phyloP scores from a whole-genome alignment of 2,797 vertebrate species.

The Botia kubotai region DNA sequence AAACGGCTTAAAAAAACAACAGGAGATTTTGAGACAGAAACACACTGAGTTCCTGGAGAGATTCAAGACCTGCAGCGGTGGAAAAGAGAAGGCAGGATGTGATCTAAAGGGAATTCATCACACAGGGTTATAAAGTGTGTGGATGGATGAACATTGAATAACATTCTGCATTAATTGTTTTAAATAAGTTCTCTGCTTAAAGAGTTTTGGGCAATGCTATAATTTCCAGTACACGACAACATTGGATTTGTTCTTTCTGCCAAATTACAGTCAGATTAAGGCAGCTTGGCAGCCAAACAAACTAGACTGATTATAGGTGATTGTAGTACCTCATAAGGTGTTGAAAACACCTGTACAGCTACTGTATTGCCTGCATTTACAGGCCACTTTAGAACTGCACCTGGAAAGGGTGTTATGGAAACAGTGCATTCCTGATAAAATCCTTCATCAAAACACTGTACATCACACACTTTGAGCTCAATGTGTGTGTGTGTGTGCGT shows the following conservation, averaged over 20 bases:
- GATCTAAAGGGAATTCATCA: neutral
- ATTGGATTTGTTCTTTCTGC: neutral
- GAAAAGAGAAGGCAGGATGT: conserved; percentile 67
- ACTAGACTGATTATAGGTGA: neutral
- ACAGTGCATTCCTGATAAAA: conserved; percentile 56
- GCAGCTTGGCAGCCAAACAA: conserved; percentile 16
- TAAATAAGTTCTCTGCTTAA: conserved; percentile 3
- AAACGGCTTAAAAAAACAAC: conserved; percentile 82
- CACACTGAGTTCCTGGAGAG: conserved; percentile 76
- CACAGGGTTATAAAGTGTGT: neutral
- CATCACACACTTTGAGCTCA: conserved; percentile 32
- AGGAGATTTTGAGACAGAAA: conserved; percentile 81
- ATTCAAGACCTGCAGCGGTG: conserved; percentile 56
- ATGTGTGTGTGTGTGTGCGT: neutral
- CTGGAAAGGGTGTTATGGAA: conserved; percentile 56
- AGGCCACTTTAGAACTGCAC: conserved; percentile 47
- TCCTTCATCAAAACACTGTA: conserved; percentile 48
- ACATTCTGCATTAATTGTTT: conserved; percentile 1
- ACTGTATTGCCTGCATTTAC: conserved; percentile 40
- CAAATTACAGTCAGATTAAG: neutral
- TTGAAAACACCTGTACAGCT: conserved; percentile 23
- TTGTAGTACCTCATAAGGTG: conserved; percentile 29
- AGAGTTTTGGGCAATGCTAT: neutral
- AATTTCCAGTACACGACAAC: neutral
- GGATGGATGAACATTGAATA: neutral